These are phyloP conservation scores for Poeciliopsis prolifica DNA, from an alignment of 2,113 vertebrate genomes.

Conservation along the genomic window DNA sequence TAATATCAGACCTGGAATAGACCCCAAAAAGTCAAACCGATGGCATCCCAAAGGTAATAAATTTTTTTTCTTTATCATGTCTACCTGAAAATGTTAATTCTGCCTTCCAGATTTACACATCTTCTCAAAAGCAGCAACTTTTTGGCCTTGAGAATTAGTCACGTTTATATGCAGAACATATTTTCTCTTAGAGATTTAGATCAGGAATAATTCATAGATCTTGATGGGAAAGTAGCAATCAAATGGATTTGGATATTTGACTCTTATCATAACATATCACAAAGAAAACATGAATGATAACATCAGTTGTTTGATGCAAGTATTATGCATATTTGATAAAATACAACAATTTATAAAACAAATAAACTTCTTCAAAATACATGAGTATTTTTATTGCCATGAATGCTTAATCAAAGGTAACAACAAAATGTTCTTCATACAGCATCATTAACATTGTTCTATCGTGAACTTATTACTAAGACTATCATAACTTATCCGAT, in stretches of 20 bases:
- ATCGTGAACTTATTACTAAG: too few relatives aligned
- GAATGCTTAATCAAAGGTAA: too few relatives aligned
- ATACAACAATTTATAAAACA: too few relatives aligned
- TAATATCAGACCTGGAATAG: neutral
- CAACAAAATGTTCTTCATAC: too few relatives aligned
- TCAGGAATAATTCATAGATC: neutral
- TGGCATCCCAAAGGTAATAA: neutral
- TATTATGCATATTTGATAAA: too few relatives aligned
- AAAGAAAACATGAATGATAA: neutral
- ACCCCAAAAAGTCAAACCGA: neutral
- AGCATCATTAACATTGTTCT: too few relatives aligned
- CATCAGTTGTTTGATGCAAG: neutral
- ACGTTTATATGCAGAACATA: constrained; percentile 10
- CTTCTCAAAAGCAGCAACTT: constrained; percentile 6
- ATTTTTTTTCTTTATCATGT: neutral
- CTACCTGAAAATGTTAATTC: neutral
- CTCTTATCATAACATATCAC: neutral
- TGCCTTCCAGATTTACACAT: neutral
- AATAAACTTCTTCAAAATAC: too few relatives aligned
- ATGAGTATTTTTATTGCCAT: too few relatives aligned
- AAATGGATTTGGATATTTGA: neutral
- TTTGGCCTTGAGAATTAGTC: constrained; percentile 3
- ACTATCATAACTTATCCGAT: too few relatives aligned
- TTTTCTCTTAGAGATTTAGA: neutral
- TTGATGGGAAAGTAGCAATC: neutral